Percentiles rank a stretch among this genome's conserved stretches.
Conservation (phyloP, 2,888 invertebrate species). For the Helicoverpa assulta region DNA sequence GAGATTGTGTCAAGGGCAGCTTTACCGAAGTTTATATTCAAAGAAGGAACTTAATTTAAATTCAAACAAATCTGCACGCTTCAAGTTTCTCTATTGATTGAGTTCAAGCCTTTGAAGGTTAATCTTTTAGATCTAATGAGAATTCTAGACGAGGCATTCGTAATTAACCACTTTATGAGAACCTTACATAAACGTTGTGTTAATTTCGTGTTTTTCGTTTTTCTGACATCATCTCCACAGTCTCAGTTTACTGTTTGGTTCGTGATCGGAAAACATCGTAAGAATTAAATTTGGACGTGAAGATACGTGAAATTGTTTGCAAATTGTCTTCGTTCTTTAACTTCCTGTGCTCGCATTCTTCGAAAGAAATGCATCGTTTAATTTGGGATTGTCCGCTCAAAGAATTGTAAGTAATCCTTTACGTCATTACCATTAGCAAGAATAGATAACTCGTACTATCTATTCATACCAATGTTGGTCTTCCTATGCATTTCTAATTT, state of each 20-base stretch:
- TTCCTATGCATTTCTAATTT: conserved; percentile 2
- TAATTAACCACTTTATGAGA: conserved; percentile 72
- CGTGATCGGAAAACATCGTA: conserved; percentile 71
- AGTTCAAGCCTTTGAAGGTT: conserved; percentile 48
- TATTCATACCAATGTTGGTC: conserved; percentile 58
- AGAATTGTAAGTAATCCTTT: conserved; percentile 71
- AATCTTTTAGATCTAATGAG: conserved; percentile 60
- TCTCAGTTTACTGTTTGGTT: conserved; percentile 79
- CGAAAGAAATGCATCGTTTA: conserved; percentile 67
- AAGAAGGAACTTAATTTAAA: conserved; percentile 22
- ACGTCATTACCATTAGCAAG: conserved; percentile 43
- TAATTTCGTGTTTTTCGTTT: conserved; percentile 74
- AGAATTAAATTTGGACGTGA: conserved; percentile 69
- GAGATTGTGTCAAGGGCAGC: conserved; percentile 24
- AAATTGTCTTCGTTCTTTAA: conserved; percentile 45
- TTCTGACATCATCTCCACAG: conserved; percentile 79
- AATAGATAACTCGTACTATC: conserved; percentile 39
- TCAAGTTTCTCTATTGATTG: conserved; percentile 14
- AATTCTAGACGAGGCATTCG: conserved; percentile 60
- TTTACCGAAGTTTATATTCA: conserved; percentile 18
- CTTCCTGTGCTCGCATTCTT: conserved; percentile 41
- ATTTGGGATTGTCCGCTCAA: conserved; percentile 67
- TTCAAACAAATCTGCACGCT: conserved; percentile 18
- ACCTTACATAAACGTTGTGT: conserved; percentile 71
- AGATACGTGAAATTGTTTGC: conserved; percentile 58